Evolutionary conservation across 2,113 vertebrate species (phyloP), one percentile per base, ranked within the genome.

Genomic region (Equus quagga): DNA sequence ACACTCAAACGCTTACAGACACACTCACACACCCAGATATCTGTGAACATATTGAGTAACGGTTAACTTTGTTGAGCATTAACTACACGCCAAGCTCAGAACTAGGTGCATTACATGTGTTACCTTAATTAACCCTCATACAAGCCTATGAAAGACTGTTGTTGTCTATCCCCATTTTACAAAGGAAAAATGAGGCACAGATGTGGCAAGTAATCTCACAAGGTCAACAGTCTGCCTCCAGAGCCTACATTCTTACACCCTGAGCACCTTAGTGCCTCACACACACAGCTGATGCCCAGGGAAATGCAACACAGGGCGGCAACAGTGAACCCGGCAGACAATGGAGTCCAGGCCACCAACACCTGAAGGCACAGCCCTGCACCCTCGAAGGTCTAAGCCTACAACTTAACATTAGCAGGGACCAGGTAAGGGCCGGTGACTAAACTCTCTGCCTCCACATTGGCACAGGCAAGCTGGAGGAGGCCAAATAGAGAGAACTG

Each of bases 121-220:
- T 75, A 92, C 95, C 96, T 97, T 96, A 97, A 51, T 84, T 93
- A 96, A 95, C 94, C 89, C 73, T 89, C 56, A 64, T 41, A 81
- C n/a, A 85, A 26, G 9, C 49, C 56, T 41, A 3, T 18, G 12
- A 79, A 11, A 44, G 24, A 36, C 13, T 11, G 21, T 44, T 76
- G n/a, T 41, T 80, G 14, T 88, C 60, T 80, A 13, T 54, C 33
- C 21, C 36, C 95, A 96, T n/a, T 65, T 89, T 80, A 64, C 51
- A 73, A 46, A 87, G 82, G 33, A 79, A 51, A 91, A 75, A 87
- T 56, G 80, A 93, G 87, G 54, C n/a, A 26, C 10, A 19, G 23
- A 31, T 60, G 41, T 24, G 49, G 64, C n/a, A 78, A 81, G 44
- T 44, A 44, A 11, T 36, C 51, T 80, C 41, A 23, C 33, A 33